Evolutionary conservation across 2,888 invertebrate genomes (phyloP).

Genomic region (Tetranychus piercei): DNA sequence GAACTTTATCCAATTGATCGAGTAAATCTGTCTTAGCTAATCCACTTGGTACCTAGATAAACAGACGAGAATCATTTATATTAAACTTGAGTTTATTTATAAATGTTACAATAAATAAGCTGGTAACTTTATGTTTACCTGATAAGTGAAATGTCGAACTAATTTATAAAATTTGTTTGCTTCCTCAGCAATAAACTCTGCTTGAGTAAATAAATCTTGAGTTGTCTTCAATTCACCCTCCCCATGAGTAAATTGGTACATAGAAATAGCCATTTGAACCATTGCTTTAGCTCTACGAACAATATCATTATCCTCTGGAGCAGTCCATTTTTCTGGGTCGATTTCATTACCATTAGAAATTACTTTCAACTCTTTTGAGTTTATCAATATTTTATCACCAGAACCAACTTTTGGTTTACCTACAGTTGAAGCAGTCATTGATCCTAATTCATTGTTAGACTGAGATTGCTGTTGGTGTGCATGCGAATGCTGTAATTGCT

Average conservation of each 20-base stretch:
- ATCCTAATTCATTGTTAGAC: not conserved
- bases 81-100: too few species aligned
- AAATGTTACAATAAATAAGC: too few species aligned
- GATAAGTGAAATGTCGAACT: slow-evolving; percentile 92
- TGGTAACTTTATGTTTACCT: slow-evolving; percentile 43
- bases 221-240: slow-evolving; percentile 88
- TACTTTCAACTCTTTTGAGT: not conserved
- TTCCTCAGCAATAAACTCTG: slow-evolving; percentile 96
- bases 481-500: not conserved
- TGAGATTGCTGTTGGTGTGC: not conserved
- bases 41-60: slow-evolving; percentile 74
- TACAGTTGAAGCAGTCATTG: too few species aligned
- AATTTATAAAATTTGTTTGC: slow-evolving; percentile 97
- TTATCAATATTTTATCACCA: not conserved
- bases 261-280: slow-evolving; percentile 97
- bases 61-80: not conserved
- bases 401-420: not conserved
- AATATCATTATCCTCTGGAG: slow-evolving; percentile 45
- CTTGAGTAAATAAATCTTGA: slow-evolving; percentile 92
- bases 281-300: slow-evolving; percentile 82
- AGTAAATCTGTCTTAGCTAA: slow-evolving; percentile 83
- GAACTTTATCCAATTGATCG: slow-evolving; percentile 81
- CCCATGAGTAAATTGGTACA: slow-evolving; percentile 94
- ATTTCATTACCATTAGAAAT: not conserved
- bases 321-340: slow-evolving; percentile 26